Percentiles rank a stretch among this genome's conserved stretches.
phyloP scores from a whole-genome alignment of 2,888 invertebrate genomes.

The Diarsia rubi region DNA sequence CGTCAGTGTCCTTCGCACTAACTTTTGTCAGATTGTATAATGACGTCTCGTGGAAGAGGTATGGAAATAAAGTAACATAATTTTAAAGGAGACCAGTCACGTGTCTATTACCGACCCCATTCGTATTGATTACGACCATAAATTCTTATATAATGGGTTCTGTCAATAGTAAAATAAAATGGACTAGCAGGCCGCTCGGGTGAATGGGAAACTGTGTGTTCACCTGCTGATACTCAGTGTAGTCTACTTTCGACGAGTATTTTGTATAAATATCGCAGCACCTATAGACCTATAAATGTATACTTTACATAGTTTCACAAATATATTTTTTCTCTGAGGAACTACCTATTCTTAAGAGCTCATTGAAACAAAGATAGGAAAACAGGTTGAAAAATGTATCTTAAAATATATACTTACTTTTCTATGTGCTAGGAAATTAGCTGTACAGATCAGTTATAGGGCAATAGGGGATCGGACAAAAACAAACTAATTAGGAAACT shows the following conservation, averaged over 20 bases:
- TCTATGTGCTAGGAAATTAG: too few species aligned
- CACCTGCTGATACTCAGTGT: slow-evolving; percentile 5
- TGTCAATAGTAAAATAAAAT: slow-evolving; percentile 36
- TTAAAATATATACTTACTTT: too few species aligned
- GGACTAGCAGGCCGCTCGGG: slow-evolving; percentile 23
- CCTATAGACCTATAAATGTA: neutral
- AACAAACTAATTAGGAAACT: too few species aligned
- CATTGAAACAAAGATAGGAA: neutral
- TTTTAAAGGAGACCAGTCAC: slow-evolving; percentile 67
- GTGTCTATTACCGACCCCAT: slow-evolving; percentile 68
- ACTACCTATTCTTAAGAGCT: neutral
- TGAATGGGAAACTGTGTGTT: slow-evolving; percentile 16
- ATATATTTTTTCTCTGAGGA: neutral
- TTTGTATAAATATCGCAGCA: neutral
- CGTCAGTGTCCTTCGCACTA: slow-evolving; percentile 25
- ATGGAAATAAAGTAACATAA: slow-evolving; percentile 39
- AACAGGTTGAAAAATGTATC: neutral
- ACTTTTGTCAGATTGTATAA: slow-evolving; percentile 45
- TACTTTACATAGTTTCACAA: neutral
- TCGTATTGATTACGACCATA: slow-evolving; percentile 65
- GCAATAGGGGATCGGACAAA: too few species aligned
- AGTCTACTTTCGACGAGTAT: neutral
- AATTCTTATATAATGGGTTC: slow-evolving; percentile 58
- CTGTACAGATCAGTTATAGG: too few species aligned
- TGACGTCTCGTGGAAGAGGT: slow-evolving; percentile 4